Percentiles rank a stretch among this genome's conserved stretches.
Conservation (phyloP, 2,113 vertebrate genomes). For the Polypterus bichir region DNA sequence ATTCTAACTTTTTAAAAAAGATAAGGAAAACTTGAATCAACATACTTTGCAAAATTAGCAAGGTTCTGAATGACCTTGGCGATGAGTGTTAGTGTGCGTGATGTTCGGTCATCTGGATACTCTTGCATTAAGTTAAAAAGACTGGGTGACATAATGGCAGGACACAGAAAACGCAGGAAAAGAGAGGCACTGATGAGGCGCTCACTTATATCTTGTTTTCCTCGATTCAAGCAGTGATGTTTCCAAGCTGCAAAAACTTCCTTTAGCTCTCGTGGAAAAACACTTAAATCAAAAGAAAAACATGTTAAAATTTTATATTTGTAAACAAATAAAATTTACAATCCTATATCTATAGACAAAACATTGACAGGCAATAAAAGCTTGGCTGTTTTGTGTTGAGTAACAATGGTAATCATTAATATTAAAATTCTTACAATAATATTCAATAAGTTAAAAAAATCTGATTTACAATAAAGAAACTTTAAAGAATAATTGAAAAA, state of each 20-base stretch:
- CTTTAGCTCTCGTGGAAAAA: conserved; percentile 89
- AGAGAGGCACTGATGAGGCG: conserved; percentile 87
- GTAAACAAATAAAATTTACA: too few species aligned
- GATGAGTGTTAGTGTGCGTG: conserved; percentile 83
- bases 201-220: conserved; percentile 81
- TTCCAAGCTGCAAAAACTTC: conserved; percentile 91
- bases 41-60: conserved; percentile 91
- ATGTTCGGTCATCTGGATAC: conserved; percentile 83
- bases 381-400: too few species aligned
- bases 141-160: conserved; percentile 93
- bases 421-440: too few species aligned
- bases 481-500: too few species aligned
- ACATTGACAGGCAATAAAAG: too few species aligned
- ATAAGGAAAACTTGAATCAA: conserved; percentile 9
- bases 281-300: conserved; percentile 39
- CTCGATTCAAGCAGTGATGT: conserved; percentile 72
- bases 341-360: too few species aligned
- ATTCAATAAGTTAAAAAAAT: too few species aligned
- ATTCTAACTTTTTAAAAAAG: background rate
- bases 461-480: too few species aligned
- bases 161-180: conserved; percentile 91
- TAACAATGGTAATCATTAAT: too few species aligned
- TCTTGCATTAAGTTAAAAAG: conserved; percentile 91
- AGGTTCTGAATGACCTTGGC: conserved; percentile 98
- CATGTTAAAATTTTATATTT: too few species aligned